Percentiles rank a stretch among this genome's conserved stretches.
phyloP scores from a whole-genome alignment of 2,888 invertebrate species.

The Phasia obesa region DNA sequence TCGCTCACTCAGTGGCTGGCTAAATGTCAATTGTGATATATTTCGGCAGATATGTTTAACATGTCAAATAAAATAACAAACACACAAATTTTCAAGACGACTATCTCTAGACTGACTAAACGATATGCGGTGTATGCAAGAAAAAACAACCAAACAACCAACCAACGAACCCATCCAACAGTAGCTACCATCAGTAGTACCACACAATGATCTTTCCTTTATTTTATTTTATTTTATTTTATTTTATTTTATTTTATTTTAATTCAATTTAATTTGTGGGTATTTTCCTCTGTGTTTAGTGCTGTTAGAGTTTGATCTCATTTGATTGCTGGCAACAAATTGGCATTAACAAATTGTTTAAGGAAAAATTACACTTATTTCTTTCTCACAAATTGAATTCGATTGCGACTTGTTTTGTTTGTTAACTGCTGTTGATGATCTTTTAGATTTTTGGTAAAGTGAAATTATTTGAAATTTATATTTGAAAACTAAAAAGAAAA shows the following conservation, averaged over 20 bases:
- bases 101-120: slow-evolving; percentile 31
- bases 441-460: slow-evolving; percentile 28
- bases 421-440: slow-evolving; percentile 25
- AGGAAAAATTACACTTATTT: slow-evolving; percentile 29
- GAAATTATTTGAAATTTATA: slow-evolving; percentile 21
- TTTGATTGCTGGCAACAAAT: slow-evolving; percentile 56
- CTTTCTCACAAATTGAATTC: slow-evolving; percentile 39
- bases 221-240: neutral
- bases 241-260: neutral
- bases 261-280: slow-evolving; percentile 59
- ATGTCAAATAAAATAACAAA: slow-evolving; percentile 69
- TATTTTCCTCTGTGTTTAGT: slow-evolving; percentile 24
- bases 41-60: slow-evolving; percentile 71
- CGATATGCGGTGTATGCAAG: no score
- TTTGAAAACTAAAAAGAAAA: neutral
- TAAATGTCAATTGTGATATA: slow-evolving; percentile 71
- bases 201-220: neutral
- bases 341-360: slow-evolving; percentile 52
- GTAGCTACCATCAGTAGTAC: slow-evolving; percentile 21
- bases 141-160: neutral
- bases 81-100: slow-evolving; percentile 48
- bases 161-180: slow-evolving; percentile 21
- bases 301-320: slow-evolving; percentile 52
- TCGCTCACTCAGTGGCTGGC: slow-evolving; percentile 62
- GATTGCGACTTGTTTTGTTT: slow-evolving; percentile 18